Base-by-base conservation (phyloP, 2,797 vertebrate genomes). In the Pangasius macronema region DNA sequence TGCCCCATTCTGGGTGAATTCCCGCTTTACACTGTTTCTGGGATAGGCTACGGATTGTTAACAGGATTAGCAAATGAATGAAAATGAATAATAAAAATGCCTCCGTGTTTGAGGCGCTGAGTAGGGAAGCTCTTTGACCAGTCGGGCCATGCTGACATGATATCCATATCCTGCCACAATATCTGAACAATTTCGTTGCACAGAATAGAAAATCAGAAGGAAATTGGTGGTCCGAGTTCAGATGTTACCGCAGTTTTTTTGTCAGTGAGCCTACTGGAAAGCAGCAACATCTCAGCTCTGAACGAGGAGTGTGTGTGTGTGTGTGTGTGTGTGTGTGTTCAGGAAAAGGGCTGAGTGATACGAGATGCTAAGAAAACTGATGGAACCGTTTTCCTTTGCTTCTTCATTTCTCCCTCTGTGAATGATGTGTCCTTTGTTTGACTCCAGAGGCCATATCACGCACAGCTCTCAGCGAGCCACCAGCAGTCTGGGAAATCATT, bases 371-470 rank as follows among this genome's bases (percentile, higher is more conserved):
- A 86, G 85, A 80, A 86, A 81, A 83, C 83, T 65, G 65, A 87
- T 76, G 83, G 82, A 87, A 42, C 55, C 49, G 49, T 82, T 87
- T 90, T 88, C 75, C 70, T 91, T 75, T 87, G 55, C 84, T 36
- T 65, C 73, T 86, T 88, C 87, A 86, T 87, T 88, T 82, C 85
- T 87, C 5, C 70, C 55, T 86, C 83, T 86, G 84, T 90, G 87
- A 88, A 90, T 90, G 88, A 89, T 76, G 89, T 86, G 85, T 87
- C 87, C 82, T 89, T 79, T 82, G 83, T 82, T 86, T 86, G 87
- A 88, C 86, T 89, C 70, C 57, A 82, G 88, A 77, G 81, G 87
- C 89, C 85, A 68, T 70, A 83, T 85, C 83, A 72, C 79, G 84
- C 83, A 84, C 85, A 85, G 85, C 73, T 82, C 83, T 86, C 81